Base-by-base conservation (phyloP, 2,888 invertebrate species). In the Drosophila phalerata region DNA sequence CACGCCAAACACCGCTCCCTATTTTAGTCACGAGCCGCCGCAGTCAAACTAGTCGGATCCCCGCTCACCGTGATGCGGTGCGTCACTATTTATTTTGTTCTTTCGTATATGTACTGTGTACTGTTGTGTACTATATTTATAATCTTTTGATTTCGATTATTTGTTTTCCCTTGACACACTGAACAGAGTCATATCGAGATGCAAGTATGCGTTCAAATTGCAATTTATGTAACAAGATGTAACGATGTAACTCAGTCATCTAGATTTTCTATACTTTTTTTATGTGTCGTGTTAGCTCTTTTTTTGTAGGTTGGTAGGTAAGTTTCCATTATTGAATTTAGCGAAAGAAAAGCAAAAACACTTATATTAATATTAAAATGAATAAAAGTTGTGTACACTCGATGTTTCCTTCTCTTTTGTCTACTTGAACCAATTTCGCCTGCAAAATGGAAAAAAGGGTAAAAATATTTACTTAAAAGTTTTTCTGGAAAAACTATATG, bases 1-100 rank as follows among this genome's bases (percentile, higher is more conserved):
- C 91, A 98, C 96, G 93, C 96, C 96, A 89, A 95, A 97, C 93
- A 96, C 97, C 78, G 97, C 97, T 87, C 98, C 98, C 49, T 98
- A 97, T 94, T 98, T 98, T 94, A 97, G 97, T 93, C 96, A 96
- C 79, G 96, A 92, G 47, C 90, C 91, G 57, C 87, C 88, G 49
- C 88, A 89, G 75, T 88, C 91, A 61, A 89, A 90, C 64, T 90
- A 85, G 70, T 64, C 61, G 40, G 38, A 22, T 64, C 28, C 2
- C 40, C 28, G 34, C 49, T 34, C 22, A 9, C 22, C 19, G 11
- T 34, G 11, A n/a, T 25, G 56, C 22, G 53, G 48, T 32, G 51
- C 49, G 30, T 32, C 48, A 62, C 60, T 77, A 64, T 66, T 71
- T 71, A 67, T 68, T 51, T 53, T 45, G 15, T 34, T 75, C 17